A percentile compares a stretch with the other conserved stretches of the same genome.
phyloP scores from a whole-genome alignment of 1,140 invertebrate genomes.

The Drosophila gunungcola region DNA sequence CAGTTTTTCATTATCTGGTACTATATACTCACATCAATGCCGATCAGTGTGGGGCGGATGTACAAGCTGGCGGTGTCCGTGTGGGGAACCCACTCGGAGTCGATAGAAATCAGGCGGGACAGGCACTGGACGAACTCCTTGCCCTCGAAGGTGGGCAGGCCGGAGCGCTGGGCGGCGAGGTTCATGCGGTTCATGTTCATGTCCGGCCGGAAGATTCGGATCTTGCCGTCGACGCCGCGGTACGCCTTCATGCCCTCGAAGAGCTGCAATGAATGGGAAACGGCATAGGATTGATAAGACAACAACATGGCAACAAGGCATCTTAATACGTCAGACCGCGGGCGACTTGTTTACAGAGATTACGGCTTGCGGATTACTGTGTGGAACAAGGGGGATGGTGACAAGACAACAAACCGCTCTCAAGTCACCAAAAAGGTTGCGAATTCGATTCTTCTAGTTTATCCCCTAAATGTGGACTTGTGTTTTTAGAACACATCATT shows the following conservation, averaged over 20 bases:
- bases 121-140: conserved; percentile 95
- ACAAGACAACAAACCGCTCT: neutral
- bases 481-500: too few species aligned
- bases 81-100: conserved; percentile 99
- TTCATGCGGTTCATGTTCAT: conserved; percentile 98
- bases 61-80: conserved; percentile 95
- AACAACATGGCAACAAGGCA: conserved; percentile 17
- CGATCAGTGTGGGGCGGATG: conserved; percentile 98
- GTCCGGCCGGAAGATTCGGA: conserved; percentile 97
- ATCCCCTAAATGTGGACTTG: neutral
- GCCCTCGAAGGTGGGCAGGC: conserved; percentile 95
- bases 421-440: conserved; percentile 13
- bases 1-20: too few species aligned
- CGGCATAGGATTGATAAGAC: conserved; percentile 11
- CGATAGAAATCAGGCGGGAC: conserved; percentile 94
- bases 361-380: neutral
- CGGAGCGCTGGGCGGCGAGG: conserved; percentile 91
- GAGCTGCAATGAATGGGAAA: conserved; percentile 88
- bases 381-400: neutral
- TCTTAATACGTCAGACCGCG: conserved; percentile 6
- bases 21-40: conserved; percentile 93
- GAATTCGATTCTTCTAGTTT: neutral
- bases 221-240: conserved; percentile 95
- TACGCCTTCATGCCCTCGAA: conserved; percentile 99
- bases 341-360: conserved; percentile 28